Conservation (phyloP, 2,888 invertebrate genomes). For the Cerceris rybyensis region DNA sequence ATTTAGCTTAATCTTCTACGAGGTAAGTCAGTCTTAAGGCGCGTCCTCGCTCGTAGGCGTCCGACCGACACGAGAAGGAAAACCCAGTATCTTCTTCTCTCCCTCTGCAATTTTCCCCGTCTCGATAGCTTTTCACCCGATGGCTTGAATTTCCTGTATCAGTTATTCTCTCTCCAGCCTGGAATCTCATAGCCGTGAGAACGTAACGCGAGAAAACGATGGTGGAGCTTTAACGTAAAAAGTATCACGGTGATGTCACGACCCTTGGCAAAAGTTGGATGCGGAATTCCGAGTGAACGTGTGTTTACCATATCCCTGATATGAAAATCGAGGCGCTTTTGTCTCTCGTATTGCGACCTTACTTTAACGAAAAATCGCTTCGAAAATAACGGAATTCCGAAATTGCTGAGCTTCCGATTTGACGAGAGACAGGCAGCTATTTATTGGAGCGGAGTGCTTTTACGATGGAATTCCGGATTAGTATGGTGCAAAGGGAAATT, state of each 20-base stretch:
- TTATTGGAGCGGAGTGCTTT: too few relatives aligned
- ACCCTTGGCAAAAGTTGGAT: background rate
- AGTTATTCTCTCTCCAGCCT: conserved; percentile 1
- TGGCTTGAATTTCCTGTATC: conserved; percentile 12
- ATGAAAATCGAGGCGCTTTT: background rate
- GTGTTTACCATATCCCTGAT: background rate
- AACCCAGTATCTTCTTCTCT: background rate
- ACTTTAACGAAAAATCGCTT: background rate
- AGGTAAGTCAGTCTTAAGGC: conserved; percentile 70
- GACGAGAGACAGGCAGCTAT: too few relatives aligned
- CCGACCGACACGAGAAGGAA: conserved; percentile 16
- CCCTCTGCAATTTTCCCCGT: background rate
- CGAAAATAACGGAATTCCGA: background rate
- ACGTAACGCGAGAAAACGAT: background rate
- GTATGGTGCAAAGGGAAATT: too few relatives aligned
- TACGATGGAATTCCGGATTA: too few relatives aligned
- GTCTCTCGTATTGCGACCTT: background rate
- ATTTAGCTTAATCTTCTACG: conserved; percentile 73
- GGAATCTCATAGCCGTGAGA: background rate
- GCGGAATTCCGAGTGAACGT: background rate
- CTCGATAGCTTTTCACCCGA: conserved; percentile 10
- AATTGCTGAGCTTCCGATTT: too few relatives aligned
- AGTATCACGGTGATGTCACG: background rate
- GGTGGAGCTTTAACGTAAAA: background rate
- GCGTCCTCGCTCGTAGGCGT: conserved; percentile 20